phyloP scores from a whole-genome alignment of 2,113 vertebrate genomes.

The Rattus rattus region DNA sequence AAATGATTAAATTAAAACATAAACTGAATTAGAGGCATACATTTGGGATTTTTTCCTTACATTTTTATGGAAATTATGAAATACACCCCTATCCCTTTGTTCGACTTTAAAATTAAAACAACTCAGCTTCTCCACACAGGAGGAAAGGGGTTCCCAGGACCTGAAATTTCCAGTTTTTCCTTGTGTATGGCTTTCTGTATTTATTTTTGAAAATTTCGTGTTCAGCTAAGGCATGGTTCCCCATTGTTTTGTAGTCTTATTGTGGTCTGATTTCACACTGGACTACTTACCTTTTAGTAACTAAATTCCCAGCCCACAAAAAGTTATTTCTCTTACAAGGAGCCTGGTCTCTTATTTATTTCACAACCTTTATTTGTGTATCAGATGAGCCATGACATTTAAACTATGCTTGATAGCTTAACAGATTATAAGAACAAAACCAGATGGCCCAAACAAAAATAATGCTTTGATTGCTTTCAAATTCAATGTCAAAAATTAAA shows the following conservation, averaged over 20 bases:
- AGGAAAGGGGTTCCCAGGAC: slow-evolving; percentile 27
- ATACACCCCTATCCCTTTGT: slow-evolving; percentile 53
- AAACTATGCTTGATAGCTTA: slow-evolving; percentile 81
- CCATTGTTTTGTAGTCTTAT: background rate
- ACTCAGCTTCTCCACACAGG: slow-evolving; percentile 26
- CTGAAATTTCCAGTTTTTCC: slow-evolving; percentile 56
- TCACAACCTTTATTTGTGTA: slow-evolving; percentile 74
- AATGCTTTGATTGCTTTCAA: slow-evolving; percentile 81
- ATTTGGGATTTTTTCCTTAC: slow-evolving; percentile 54
- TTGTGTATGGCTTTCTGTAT: slow-evolving; percentile 49
- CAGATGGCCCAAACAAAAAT: slow-evolving; percentile 80
- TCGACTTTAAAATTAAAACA: slow-evolving; percentile 66
- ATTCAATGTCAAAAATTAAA: slow-evolving; percentile 82
- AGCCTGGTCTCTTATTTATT: slow-evolving; percentile 56
- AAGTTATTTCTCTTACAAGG: slow-evolving; percentile 54
- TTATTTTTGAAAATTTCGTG: slow-evolving; percentile 11
- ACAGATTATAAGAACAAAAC: slow-evolving; percentile 82
- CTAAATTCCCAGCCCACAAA: slow-evolving; percentile 43
- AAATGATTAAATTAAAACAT: slow-evolving; percentile 75
- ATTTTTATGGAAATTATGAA: slow-evolving; percentile 74
- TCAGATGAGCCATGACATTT: slow-evolving; percentile 81
- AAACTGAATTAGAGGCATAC: slow-evolving; percentile 58
- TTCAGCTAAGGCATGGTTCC: slow-evolving; percentile 22
- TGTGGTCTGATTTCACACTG: slow-evolving; percentile 40
- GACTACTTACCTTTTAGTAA: slow-evolving; percentile 67